Base-by-base conservation (phyloP, 2,888 invertebrate genomes). In the Hoplodrina ambigua region DNA sequence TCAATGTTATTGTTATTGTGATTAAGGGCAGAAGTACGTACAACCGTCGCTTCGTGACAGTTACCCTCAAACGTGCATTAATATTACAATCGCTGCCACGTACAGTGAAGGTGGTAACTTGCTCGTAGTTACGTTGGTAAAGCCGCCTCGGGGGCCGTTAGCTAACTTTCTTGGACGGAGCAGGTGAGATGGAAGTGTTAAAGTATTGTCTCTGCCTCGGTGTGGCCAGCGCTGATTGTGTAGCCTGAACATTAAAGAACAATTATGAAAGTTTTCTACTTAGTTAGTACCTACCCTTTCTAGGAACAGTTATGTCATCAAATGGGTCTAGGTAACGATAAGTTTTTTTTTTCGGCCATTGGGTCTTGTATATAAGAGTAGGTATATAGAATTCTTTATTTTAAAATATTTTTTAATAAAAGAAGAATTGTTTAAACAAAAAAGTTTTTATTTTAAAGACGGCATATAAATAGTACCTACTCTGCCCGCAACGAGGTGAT, bases 1-100 rank as follows among this genome's bases (percentile, higher is more conserved):
- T 41, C 25, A 79, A 72, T 85, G 90, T 91, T 90, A 90, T 90
- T 91, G 91, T 92, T 92, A 92, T 93, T 92, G 92, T 92, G 90
- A 93, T 92, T 88, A 92, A 90, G 88, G 89, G 82, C 81, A 69
- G 86, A 88, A 91, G 90, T 91, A 81, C 78, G 52, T 66, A 89
- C 89, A 89, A 85, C 85, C 85, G 86, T 86, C 85, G 86, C 87
- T 82, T 81, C 86, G 87, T 92, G 91, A 91, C 93, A 91, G 88
- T 89, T 87, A 89, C 87, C 84, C 87, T 87, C 83, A 83, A 81
- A 76, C 77, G 77, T 89, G 85, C 90, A 91, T 94, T 91, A 92
- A 90, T 92, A 89, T 93, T 93, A 86, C 81, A 90, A 87, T 86
- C 77, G 85, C 86, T 86, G 86, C 87, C 89, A 88, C 89, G 90